Evolutionary conservation across 1,140 invertebrate genomes (phyloP), one percentile per base, ranked within the genome.

Genomic region (Bactericera cockerelli): DNA sequence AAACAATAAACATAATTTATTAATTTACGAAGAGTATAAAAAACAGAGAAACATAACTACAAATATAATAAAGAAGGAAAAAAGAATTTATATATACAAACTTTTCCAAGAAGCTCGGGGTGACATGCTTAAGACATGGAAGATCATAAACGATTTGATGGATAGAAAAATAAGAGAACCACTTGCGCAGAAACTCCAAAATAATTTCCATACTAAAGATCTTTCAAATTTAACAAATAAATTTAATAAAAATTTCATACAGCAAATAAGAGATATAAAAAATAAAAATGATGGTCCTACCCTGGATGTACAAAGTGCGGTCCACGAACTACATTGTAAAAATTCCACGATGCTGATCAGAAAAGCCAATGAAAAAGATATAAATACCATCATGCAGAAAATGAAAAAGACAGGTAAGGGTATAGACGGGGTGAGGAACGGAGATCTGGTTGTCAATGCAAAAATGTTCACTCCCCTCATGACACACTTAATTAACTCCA

Each of bases 351-450:
- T 49, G n/a, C 19, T 10, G 4, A 6, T 49, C 8, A 49, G 42
- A 49, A 49, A 49, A 49, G 42, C 42, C 4, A 49, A 8, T 4
- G 42, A 49, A 49, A 49, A 49, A 49, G 42, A 49, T 49, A 49
- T 49, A 10, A 10, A 19, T 16, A 3, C 6, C 3, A 49, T 49
- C 6, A 19, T 49, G 3, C 3, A 16, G 19, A 49, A 49, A 49
- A 49, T 49, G 42, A 49, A 49, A 49, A 49, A 49, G n/a, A 49
- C 42, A 6, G 42, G 42, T 49, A 49, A 49, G 19, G 42, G 42
- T 22, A 16, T 49, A 6, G 42, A 49, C 19, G 42, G 42, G 42
- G 4, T 49, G 22, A 49, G 42, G n/a, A 16, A 49, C n/a, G n/a
- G 22, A 19, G 42, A 49, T 49, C n/a, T 49, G 6, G 22, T 49